Percentiles rank a stretch among this genome's conserved stretches.
Evolutionary conservation across 2,797 vertebrate species (phyloP).

Genomic region (Typhlichthys eigenmanni): DNA sequence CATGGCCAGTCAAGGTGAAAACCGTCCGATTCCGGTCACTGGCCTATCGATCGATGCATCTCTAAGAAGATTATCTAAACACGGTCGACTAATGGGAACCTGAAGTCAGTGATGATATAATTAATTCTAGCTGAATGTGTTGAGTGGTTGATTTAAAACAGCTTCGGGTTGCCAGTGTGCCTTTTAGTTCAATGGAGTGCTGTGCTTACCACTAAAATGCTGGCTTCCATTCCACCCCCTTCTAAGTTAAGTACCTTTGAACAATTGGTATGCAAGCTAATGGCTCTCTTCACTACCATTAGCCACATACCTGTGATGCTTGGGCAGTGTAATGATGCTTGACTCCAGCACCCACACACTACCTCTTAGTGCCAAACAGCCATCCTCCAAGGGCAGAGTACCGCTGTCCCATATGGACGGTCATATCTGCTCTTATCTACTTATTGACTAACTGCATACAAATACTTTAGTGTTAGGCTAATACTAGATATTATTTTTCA

Average conservation of each 20-base stretch:
- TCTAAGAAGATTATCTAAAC: no score
- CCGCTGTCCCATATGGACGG: slow-evolving; percentile 20
- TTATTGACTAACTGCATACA: slow-evolving; percentile 19
- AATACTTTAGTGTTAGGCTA: slow-evolving; percentile 15
- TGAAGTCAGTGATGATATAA: slow-evolving; percentile 33
- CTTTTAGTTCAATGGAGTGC: slow-evolving; percentile 31
- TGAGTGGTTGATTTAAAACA: slow-evolving; percentile 32
- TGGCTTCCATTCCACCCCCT: slow-evolving; percentile 19
- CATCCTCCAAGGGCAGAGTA: slow-evolving; percentile 49
- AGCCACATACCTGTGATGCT: slow-evolving; percentile 63
- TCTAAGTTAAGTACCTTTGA: slow-evolving; percentile 53
- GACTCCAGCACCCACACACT: slow-evolving; percentile 58
- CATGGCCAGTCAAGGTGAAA: no score
- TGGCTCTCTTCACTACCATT: slow-evolving; percentile 55
- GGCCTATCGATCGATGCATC: no score
- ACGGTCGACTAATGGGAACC: slow-evolving; percentile 47
- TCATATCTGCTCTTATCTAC: slow-evolving; percentile 12
- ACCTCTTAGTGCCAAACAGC: slow-evolving; percentile 52
- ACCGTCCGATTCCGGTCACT: no score
- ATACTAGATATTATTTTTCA: slow-evolving; percentile 15
- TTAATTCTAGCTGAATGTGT: slow-evolving; percentile 41
- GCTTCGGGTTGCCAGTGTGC: slow-evolving; percentile 48
- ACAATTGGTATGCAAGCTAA: slow-evolving; percentile 52
- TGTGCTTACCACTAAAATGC: slow-evolving; percentile 9
- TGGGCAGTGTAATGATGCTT: slow-evolving; percentile 67